Percentiles rank a stretch among this genome's conserved stretches.
These are phyloP conservation scores for Andinoacara biseriatus DNA, from an alignment of 2,113 vertebrate genomes.

Conservation along the genomic window DNA sequence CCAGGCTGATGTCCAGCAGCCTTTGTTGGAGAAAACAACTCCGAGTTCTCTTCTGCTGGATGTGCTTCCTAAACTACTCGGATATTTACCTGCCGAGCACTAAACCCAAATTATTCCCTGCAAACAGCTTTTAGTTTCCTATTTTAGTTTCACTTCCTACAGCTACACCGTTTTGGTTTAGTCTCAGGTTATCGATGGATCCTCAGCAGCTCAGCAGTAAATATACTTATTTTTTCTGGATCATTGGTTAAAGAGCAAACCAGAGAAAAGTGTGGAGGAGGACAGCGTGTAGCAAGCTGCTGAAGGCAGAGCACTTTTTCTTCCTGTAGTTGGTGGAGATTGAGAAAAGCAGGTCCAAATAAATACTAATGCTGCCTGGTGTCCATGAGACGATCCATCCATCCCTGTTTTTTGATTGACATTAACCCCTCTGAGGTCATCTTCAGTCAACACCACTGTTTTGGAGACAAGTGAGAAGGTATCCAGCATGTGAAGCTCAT, in stretches of 20 bases:
- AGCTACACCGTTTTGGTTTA: neutral
- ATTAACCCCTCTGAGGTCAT: neutral
- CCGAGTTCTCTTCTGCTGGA: neutral
- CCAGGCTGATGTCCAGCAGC: neutral
- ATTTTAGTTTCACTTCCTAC: neutral
- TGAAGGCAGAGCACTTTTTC: neutral
- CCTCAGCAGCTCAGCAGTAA: neutral
- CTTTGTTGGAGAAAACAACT: too few species aligned
- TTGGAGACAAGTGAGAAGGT: too few species aligned
- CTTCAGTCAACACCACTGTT: neutral
- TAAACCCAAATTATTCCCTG: too few species aligned
- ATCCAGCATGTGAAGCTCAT: too few species aligned
- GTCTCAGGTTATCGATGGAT: neutral
- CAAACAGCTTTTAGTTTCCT: neutral
- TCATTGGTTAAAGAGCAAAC: neutral
- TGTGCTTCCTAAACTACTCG: neutral
- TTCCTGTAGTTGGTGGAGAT: too few species aligned
- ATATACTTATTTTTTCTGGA: neutral
- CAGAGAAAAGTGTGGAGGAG: neutral
- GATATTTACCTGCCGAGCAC: neutral
- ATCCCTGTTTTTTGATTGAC: fast-evolving
- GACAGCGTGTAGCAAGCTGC: neutral
- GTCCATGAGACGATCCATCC: neutral
- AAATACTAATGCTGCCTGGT: neutral
- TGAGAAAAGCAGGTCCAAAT: neutral